Conservation (phyloP, 2,113 vertebrate species). For the Pachycephala philippinensis region DNA sequence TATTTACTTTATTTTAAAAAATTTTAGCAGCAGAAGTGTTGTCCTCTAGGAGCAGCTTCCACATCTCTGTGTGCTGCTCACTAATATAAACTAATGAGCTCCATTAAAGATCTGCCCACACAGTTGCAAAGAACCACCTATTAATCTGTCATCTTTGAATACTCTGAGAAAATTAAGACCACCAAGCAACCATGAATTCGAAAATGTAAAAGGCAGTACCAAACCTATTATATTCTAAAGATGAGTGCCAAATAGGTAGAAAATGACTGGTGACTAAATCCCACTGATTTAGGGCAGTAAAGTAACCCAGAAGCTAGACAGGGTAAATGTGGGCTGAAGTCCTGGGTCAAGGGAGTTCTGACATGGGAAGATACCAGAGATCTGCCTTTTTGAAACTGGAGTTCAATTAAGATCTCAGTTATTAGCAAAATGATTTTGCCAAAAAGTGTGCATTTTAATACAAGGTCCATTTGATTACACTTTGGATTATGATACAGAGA, state of each 20-base stretch:
- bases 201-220: slow-evolving; percentile 25
- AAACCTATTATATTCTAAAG: not conserved
- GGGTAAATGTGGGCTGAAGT: not conserved
- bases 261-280: not conserved
- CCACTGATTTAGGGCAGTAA: not conserved
- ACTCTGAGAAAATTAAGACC: slow-evolving; percentile 37
- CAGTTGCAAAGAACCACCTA: slow-evolving; percentile 53
- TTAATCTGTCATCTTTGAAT: slow-evolving; percentile 53
- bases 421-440: not conserved
- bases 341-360: not conserved
- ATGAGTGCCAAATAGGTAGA: not conserved
- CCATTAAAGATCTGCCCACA: slow-evolving; percentile 60
- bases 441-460: not conserved
- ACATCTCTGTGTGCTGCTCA: not conserved
- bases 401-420: not conserved
- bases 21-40: not conserved
- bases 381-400: not conserved
- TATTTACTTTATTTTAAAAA: not conserved
- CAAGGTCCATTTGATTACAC: not conserved
- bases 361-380: not conserved
- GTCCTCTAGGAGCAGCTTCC: slow-evolving; percentile 30
- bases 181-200: not conserved
- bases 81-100: slow-evolving; percentile 71
- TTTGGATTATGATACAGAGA: not conserved
- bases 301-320: not conserved